Percentiles rank a stretch among this genome's conserved stretches.
Evolutionary conservation across 2,113 vertebrate genomes (phyloP).

Genomic region (Calyptommatus sinebrachiatus): DNA sequence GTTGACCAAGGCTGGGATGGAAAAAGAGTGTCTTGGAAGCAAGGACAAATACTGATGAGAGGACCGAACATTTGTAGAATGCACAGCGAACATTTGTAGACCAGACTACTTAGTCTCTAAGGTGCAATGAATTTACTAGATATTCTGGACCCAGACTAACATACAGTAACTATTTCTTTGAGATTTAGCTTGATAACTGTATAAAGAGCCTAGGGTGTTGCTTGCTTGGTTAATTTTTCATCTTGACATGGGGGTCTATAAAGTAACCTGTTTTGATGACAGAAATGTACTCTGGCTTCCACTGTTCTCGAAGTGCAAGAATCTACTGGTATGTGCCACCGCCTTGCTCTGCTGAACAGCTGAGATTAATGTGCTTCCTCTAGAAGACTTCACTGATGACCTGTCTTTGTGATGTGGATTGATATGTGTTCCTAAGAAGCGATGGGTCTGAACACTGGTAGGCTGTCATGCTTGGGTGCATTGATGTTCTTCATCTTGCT

Average conservation of each 20-base stretch:
- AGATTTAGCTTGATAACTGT: too few relatives aligned
- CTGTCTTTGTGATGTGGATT: neutral
- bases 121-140: too few relatives aligned
- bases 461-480: neutral
- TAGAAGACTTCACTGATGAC: neutral
- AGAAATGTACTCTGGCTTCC: neutral
- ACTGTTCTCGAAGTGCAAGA: neutral
- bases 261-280: neutral
- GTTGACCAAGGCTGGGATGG: too few relatives aligned
- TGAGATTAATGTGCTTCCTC: neutral
- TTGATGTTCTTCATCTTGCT: neutral
- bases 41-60: too few relatives aligned
- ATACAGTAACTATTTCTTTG: too few relatives aligned
- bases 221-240: neutral
- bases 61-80: too few relatives aligned
- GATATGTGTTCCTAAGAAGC: too few relatives aligned
- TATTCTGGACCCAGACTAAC: too few relatives aligned
- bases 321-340: neutral
- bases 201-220: too few relatives aligned
- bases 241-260: neutral
- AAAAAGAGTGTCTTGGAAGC: too few relatives aligned
- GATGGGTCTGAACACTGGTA: neutral
- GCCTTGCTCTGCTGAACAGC: neutral
- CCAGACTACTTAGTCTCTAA: too few relatives aligned
- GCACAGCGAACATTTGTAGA: too few relatives aligned